Evolutionary conservation across 2,797 vertebrate genomes (phyloP).

Genomic region (Crocidura indochinensis): DNA sequence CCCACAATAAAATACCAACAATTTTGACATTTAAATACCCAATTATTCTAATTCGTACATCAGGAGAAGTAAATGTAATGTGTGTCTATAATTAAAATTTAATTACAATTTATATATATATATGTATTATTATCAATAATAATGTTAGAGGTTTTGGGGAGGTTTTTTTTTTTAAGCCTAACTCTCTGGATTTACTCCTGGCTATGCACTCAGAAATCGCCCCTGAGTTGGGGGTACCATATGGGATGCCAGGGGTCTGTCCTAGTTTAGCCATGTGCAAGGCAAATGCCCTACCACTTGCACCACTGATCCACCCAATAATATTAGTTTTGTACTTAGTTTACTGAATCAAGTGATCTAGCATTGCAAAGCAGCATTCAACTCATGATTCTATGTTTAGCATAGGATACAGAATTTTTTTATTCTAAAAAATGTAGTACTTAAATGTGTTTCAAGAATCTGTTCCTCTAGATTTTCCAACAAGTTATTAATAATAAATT

Average conservation of each 20-base stretch:
- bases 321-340: not conserved
- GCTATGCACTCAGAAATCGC: too few species aligned
- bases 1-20: slow-evolving; percentile 26
- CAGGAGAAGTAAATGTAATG: not conserved
- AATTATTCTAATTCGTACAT: not conserved
- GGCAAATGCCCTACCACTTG: too few species aligned
- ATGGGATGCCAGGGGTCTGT: too few species aligned
- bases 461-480: not conserved
- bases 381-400: not conserved
- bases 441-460: too few species aligned
- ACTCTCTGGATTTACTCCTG: too few species aligned
- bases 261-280: too few species aligned
- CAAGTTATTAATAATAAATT: not conserved
- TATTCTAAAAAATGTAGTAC: not conserved
- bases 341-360: not conserved
- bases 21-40: not conserved
- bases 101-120: too few species aligned
- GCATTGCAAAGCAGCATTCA: not conserved
- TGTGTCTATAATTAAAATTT: not conserved
- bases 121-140: too few species aligned
- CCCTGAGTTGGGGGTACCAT: too few species aligned
- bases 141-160: too few species aligned
- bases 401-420: not conserved
- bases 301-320: too few species aligned
- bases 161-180: too few species aligned